Base-by-base conservation (phyloP, 2,888 invertebrate species). In the Chloroclystis v-ata region DNA sequence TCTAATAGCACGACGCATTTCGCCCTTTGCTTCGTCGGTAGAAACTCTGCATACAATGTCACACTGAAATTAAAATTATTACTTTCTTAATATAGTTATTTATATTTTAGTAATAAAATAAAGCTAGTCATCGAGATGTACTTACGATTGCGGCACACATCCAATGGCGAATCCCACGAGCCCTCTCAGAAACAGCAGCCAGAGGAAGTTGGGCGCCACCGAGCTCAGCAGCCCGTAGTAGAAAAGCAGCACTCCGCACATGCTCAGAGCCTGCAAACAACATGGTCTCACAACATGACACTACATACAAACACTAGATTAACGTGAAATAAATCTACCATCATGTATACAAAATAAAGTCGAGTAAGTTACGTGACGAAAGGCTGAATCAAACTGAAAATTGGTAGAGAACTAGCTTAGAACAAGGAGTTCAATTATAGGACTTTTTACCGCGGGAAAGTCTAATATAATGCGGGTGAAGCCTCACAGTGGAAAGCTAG, bases 141-240 rank as follows among this genome's bases (percentile, higher is more conserved):
- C 95, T 93, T 90, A 97, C 97, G 97, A 97, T 83, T 98, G 98
- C 43, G 98, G 97, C 28, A 97, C 96, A 74, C 98, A 97, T 60
- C 98, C 98, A 67, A 98, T 97, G 12, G 97, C 97, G 85, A 98
- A 97, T 33, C 98, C 98, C 8, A 97, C 97, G 6, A 97, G 89
- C 9, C 97, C 95, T 72, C 98, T 89, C n/a, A 98, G 86, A 47
- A 97, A 90, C 29, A 98, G 85, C 46, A 98, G 89, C 96, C 97
- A 97, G 42, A 94, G 90, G 72, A 95, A 97, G 72, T 94, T 96
- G 1, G 97, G 97, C 1, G 97, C 94, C 63, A 97, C 91, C 1
- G 97, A 91, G 82, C 97, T 97, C 28, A 98, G 78, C 14, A 97
- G 83, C 9, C 97, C 98, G 81, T 97, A 98, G 74, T 96, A 95